These are phyloP conservation scores for Paragorgia papillata DNA, from an alignment of 92 coral and sea anemone species.

Conservation along the genomic window DNA sequence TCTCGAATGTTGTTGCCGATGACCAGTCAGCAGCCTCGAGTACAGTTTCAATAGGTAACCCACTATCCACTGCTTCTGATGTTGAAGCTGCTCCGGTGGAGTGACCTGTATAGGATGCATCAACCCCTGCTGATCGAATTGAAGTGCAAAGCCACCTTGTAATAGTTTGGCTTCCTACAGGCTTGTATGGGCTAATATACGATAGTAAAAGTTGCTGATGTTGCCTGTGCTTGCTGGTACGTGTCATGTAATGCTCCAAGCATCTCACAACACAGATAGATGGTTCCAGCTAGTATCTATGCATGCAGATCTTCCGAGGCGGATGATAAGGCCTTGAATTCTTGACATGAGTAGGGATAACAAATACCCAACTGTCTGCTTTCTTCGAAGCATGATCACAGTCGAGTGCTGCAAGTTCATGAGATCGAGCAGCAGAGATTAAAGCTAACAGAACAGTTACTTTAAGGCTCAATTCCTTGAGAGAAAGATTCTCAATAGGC, in stretches of 20 bases:
- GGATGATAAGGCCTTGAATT: slow-evolving; percentile 49
- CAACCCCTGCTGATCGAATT: slow-evolving; percentile 18
- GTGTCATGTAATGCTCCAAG: slow-evolving; percentile 21
- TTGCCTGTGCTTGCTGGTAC: slow-evolving; percentile 18
- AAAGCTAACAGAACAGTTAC: slow-evolving; percentile 45
- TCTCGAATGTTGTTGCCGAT: slow-evolving; percentile 47
- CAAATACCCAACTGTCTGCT: slow-evolving; percentile 34
- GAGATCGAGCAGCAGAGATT: slow-evolving; percentile 52
- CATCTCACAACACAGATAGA: slow-evolving; percentile 36
- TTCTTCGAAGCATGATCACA: slow-evolving; percentile 31
- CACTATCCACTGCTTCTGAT: slow-evolving; percentile 52
- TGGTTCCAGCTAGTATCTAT: slow-evolving; percentile 22
- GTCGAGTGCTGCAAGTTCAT: slow-evolving; percentile 47
- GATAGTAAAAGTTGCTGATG: slow-evolving; percentile 27
- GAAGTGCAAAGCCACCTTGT: slow-evolving; percentile 11
- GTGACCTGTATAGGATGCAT: slow-evolving; percentile 13
- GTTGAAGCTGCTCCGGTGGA: slow-evolving; percentile 55
- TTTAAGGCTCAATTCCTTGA: slow-evolving; percentile 31
- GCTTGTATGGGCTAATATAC: slow-evolving; percentile 4
- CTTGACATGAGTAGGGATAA: slow-evolving; percentile 46
- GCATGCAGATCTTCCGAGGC: slow-evolving; percentile 24
- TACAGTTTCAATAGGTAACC: slow-evolving; percentile 52
- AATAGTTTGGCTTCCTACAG: slow-evolving; percentile 27
- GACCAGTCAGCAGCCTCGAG: slow-evolving; percentile 67
- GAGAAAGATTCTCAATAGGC: slow-evolving; percentile 18